A percentile compares a stretch with the other conserved stretches of the same genome.
Conservation (phyloP, 1,140 invertebrate species). For the Hycleus phaleratus region DNA sequence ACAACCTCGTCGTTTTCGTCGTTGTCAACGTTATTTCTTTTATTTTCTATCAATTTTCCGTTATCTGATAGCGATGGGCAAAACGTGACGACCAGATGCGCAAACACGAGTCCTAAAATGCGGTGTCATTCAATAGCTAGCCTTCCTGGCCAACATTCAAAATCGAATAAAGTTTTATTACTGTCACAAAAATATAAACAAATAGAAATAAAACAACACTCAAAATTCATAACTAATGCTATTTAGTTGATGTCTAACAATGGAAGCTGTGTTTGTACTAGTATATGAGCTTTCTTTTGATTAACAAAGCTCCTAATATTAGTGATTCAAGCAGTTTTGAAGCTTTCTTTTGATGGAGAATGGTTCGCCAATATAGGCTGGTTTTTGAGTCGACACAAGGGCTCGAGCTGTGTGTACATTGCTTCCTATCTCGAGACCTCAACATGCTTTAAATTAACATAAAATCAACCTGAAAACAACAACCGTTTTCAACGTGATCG, state of each 20-base stretch:
- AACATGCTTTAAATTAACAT: not conserved
- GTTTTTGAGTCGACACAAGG: slow-evolving; percentile 32
- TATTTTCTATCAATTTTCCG: not conserved
- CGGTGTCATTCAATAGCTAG: slow-evolving; percentile 22
- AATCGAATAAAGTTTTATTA: not conserved
- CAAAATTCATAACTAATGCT: too few species aligned
- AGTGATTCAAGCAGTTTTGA: not conserved
- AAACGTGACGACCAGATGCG: slow-evolving; percentile 28
- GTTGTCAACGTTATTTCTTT: not conserved
- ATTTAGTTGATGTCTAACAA: too few species aligned
- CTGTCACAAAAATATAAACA: too few species aligned
- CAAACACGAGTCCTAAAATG: slow-evolving; percentile 22
- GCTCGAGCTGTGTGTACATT: slow-evolving; percentile 38
- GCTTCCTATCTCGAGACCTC: slow-evolving; percentile 37
- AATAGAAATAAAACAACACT: too few species aligned
- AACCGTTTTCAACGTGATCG: not conserved
- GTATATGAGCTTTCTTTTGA: not conserved
- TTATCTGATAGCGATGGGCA: slow-evolving; percentile 28
- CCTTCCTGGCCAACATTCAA: slow-evolving; percentile 19
- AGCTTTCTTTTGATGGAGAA: slow-evolving; percentile 10
- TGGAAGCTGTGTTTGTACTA: too few species aligned
- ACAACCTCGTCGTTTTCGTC: too few species aligned
- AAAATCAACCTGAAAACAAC: not conserved
- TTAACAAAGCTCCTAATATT: not conserved
- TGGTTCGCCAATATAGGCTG: slow-evolving; percentile 27